Evolutionary conservation across 2,888 invertebrate genomes (phyloP).

Genomic region (Drosophila robusta): DNA sequence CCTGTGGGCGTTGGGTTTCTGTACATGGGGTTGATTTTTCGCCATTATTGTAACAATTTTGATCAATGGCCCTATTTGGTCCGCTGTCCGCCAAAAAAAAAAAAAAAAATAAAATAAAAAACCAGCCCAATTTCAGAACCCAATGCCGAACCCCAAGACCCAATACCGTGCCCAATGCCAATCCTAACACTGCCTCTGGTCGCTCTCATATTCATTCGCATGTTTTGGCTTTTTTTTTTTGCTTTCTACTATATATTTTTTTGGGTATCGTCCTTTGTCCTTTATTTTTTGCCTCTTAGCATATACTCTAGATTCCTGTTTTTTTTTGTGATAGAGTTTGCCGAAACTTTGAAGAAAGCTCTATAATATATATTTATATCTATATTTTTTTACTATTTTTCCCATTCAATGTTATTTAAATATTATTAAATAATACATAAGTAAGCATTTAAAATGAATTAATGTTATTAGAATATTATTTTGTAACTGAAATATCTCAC

Average conservation of each 20-base stretch:
- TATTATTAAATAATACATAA: too few species aligned
- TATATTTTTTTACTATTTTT: too few species aligned
- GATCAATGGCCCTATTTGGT: constrained; percentile 80
- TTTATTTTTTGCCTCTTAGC: constrained; percentile 25
- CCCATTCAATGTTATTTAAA: too few species aligned
- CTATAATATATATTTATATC: too few species aligned
- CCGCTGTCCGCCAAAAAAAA: constrained; percentile 51
- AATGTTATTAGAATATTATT: too few species aligned
- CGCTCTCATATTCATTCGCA: constrained; percentile 65
- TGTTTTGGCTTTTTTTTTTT: constrained; percentile 44
- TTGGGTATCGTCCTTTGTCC: constrained; percentile 38
- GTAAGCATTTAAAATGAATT: too few species aligned
- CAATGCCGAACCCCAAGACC: constrained; percentile 17
- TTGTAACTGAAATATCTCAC: too few species aligned
- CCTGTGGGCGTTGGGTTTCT: constrained; percentile 47
- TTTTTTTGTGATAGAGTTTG: neutral
- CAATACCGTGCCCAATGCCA: constrained; percentile 28
- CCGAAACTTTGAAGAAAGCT: neutral
- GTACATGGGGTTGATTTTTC: constrained; percentile 77
- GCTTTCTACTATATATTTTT: constrained; percentile 4
- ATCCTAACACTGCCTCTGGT: constrained; percentile 23
- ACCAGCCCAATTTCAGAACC: constrained; percentile 37
- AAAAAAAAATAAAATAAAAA: constrained; percentile 42
- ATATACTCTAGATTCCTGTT: constrained; percentile 16
- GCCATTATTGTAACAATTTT: constrained; percentile 84